Evolutionary conservation across 2,113 vertebrate species (phyloP), one percentile per base, ranked within the genome.

Genomic region (Melanerpes formicivorus): DNA sequence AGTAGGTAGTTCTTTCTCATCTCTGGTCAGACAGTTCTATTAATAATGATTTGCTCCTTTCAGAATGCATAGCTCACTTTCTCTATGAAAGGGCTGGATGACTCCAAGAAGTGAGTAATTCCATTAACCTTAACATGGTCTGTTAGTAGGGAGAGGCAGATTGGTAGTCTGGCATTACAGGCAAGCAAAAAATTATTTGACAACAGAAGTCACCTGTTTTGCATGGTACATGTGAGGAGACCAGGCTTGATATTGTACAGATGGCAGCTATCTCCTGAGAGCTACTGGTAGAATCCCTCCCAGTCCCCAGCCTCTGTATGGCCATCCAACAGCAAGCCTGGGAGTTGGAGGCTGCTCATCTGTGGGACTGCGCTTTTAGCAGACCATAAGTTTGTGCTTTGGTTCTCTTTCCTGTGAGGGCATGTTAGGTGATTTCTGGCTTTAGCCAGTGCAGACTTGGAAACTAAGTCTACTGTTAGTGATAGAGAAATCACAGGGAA

Each of bases 401-500:
- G 66, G 7, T 11, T 15, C 11, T 40, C 32, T 62, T 63, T 80
- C 56, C 46, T 83, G 9, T 25, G 5, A 84, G 64, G 40, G 34
- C 37, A 76, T 5, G 5, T 59, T 34, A 92, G 75, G 78, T 66
- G 71, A 87, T 72, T 34, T 79, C 60, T 62, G 59, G 17, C 29
- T 82, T 79, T 58, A 73, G 34, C 10, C 21, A 64, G 37, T 6
- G 29, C 29, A 89, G 60, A 62, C 78, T 87, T 75, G 78, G 78
- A 88, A 92, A 84, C 14, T 7, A 46, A 76, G 73, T 69, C 90
- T 94, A 63, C 88, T 85, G 82, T 73, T 93, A 77, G 54, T 26
- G 6, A 30, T 10, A 88, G 30, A 65, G 30, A 44, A 85, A 77
- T 74, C 55, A 76, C 22, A 84, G 27, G 22, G 32, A 93, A 85